These are phyloP conservation scores for Bathynomus jamesi DNA, from an alignment of 1,140 invertebrate genomes.

Conservation along the genomic window DNA sequence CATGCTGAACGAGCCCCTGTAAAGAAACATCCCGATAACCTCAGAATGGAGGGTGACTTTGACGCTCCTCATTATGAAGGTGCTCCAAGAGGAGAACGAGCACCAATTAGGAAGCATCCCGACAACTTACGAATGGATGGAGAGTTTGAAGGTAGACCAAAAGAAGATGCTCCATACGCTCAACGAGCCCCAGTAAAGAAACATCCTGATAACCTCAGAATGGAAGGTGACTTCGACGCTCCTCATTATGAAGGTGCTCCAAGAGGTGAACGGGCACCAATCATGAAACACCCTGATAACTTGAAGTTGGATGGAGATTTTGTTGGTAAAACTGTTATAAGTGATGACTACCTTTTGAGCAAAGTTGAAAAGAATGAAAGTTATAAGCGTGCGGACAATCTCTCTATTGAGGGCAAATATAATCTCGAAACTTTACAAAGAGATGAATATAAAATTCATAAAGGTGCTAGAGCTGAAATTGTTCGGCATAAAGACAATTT, in stretches of 20 bases:
- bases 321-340: conserved; percentile 2
- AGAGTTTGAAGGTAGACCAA: no score
- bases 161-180: no score
- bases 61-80: no score
- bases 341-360: conserved; percentile 15
- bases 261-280: conserved; percentile 23
- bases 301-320: conserved; percentile 40
- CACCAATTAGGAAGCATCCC: no score
- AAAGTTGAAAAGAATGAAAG: conserved; percentile 22
- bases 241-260: conserved; percentile 32
- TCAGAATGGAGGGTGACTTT: no score
- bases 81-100: no score
- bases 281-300: conserved; percentile 35
- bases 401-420: conserved; percentile 14
- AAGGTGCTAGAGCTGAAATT: conserved; percentile 46
- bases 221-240: conserved; percentile 44
- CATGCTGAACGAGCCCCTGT: no score
- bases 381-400: conserved; percentile 24
- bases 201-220: conserved; percentile 52
- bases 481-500: conserved; percentile 51
- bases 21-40: no score
- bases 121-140: no score
- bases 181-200: conserved; percentile 44
- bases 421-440: conserved; percentile 24
- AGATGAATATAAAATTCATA: conserved; percentile 13